Evolutionary conservation across 1,140 invertebrate genomes (phyloP).

Genomic region (Drosophila chauvacae): DNA sequence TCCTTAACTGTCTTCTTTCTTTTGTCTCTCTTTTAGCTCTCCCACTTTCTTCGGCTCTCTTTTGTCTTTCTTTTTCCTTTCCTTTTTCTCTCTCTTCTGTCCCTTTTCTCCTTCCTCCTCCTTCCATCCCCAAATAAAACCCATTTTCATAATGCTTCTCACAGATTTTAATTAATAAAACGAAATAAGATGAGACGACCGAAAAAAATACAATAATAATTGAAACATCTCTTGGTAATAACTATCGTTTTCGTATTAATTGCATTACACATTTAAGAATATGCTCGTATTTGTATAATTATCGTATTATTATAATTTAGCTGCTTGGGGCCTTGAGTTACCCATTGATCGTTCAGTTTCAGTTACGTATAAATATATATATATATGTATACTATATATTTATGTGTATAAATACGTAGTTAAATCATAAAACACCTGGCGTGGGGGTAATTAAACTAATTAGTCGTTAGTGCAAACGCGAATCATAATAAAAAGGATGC

Average conservation of each 20-base stretch:
- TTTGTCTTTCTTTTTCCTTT: too few relatives aligned
- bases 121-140: slow-evolving; percentile 1
- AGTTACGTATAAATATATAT: slow-evolving; percentile 50
- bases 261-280: slow-evolving; percentile 52
- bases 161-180: slow-evolving; percentile 62
- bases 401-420: slow-evolving; percentile 49
- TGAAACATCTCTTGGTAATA: slow-evolving; percentile 57
- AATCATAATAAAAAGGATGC: slow-evolving; percentile 43
- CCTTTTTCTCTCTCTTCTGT: too few relatives aligned
- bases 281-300: slow-evolving; percentile 46
- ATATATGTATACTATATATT: slow-evolving; percentile 16
- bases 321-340: slow-evolving; percentile 26
- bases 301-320: slow-evolving; percentile 44
- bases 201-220: slow-evolving; percentile 33
- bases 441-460: slow-evolving; percentile 45
- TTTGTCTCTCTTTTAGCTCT: too few relatives aligned
- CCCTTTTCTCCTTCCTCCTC: too few relatives aligned
- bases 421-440: slow-evolving; percentile 65
- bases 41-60: too few relatives aligned
- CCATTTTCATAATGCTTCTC: slow-evolving; percentile 26
- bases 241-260: slow-evolving; percentile 66
- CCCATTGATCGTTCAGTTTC: slow-evolving; percentile 58
- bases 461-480: slow-evolving; percentile 37
- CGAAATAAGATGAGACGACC: slow-evolving; percentile 27
- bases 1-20: too few relatives aligned